Evolutionary conservation across 2,888 invertebrate species (phyloP), one percentile per base, ranked within the genome.

Genomic region (Clusia tigrina): DNA sequence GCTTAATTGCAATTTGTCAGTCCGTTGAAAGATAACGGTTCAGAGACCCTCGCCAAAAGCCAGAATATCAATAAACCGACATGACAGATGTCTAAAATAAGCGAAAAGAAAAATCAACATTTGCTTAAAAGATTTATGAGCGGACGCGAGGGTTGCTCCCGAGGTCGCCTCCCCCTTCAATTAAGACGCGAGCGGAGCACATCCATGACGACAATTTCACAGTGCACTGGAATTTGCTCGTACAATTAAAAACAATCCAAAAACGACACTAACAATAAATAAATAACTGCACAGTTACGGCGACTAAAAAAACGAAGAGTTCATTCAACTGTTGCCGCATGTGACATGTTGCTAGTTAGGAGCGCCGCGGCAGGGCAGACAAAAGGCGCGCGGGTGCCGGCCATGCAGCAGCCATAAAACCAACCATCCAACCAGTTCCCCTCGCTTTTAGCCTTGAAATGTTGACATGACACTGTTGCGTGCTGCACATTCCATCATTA

Each of bases 301-400:
- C 22, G 15, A 32, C 54, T n/a, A 26, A 17, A n/a, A 24, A 55
- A 42, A 23, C n/a, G n/a, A 57, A 32, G 32, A 20, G 32, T 32
- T 32, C 54, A 17, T 46, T 24, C 57, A 57, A 58, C 58, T 58
- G 58, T 58, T 58, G 58, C 52, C 53, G 52, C n/a, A n/a, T 42
- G 42, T n/a, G 15, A 42, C 42, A 42, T 55, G 38, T 22, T 38
- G 38, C 15, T 22, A 32, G 23, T 17, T 24, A n/a, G 23, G n/a
- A n/a, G 23, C 32, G 32, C 32, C 32, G 32, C 32, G 12, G 32
- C 32, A 32, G n/a, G n/a, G n/a, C n/a, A n/a, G n/a, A n/a, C n/a
- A n/a, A n/a, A n/a, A n/a, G n/a, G n/a, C n/a, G n/a, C n/a, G n/a
- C n/a, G n/a, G n/a, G n/a, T n/a, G n/a, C n/a, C n/a, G n/a, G n/a